phyloP scores from a whole-genome alignment of 2,113 vertebrate genomes.

The Mustela lutreola region DNA sequence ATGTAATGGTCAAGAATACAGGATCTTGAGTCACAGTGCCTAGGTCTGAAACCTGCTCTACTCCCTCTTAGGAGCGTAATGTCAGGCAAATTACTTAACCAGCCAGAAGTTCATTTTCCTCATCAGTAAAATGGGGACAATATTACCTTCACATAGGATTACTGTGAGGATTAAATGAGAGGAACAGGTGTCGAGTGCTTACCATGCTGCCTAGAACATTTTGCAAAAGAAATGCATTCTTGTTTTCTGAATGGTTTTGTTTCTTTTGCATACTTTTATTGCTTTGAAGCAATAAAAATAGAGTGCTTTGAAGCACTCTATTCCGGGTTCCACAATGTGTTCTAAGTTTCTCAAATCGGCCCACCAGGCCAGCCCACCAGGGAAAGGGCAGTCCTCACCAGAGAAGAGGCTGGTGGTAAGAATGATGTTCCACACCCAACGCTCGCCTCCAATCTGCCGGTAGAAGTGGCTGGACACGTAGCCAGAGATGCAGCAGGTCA shows the following conservation, averaged over 20 bases:
- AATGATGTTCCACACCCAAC: constrained; percentile 97
- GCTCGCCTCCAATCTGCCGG: constrained; percentile 94
- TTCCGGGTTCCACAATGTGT: background rate
- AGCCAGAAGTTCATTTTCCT: constrained; percentile 41
- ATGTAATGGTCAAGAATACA: background rate
- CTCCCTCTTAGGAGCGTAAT: constrained; percentile 35
- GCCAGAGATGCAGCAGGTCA: constrained; percentile 95
- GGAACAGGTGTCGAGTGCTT: background rate
- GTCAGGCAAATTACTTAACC: constrained; percentile 21
- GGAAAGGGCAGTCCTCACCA: constrained; percentile 86
- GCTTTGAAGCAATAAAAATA: background rate
- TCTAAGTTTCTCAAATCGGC: background rate
- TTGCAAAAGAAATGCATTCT: constrained; percentile 1
- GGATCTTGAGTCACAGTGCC: background rate
- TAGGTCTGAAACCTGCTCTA: constrained; percentile 21
- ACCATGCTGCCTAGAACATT: background rate
- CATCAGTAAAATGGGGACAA: background rate
- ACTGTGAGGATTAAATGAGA: constrained; percentile 19
- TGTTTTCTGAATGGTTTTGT: constrained; percentile 19
- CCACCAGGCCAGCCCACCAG: constrained; percentile 15
- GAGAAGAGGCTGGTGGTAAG: constrained; percentile 95
- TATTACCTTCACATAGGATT: constrained; percentile 8
- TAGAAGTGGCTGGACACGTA: constrained; percentile 96
- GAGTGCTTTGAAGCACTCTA: background rate
- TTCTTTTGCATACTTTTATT: constrained; percentile 23